Percentiles rank a stretch among this genome's conserved stretches.
Evolutionary conservation across 1,140 invertebrate species (phyloP).

Genomic region (Camponotus floridanus): DNA sequence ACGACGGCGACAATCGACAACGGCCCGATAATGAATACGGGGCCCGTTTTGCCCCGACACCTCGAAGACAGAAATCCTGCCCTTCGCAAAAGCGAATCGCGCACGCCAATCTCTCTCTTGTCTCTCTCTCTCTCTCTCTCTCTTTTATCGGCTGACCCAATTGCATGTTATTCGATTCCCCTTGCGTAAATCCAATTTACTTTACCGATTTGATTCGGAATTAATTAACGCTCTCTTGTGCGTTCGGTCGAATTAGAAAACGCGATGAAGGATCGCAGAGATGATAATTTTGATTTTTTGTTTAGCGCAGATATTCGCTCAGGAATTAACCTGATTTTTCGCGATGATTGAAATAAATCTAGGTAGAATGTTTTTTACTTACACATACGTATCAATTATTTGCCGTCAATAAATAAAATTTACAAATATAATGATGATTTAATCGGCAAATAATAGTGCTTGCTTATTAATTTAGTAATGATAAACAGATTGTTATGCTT

Average conservation of each 20-base stretch:
- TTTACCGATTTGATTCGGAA: slow-evolving; percentile 28
- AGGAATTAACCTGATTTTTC: slow-evolving; percentile 9
- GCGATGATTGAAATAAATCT: not conserved
- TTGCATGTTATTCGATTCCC: slow-evolving; percentile 45
- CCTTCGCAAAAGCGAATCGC: slow-evolving; percentile 23
- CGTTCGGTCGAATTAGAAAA: slow-evolving; percentile 17
- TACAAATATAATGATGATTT: not conserved
- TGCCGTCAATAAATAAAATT: not conserved
- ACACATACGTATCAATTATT: not conserved
- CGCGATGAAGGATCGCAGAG: not conserved
- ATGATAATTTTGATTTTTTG: too few species aligned
- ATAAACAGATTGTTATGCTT: not conserved
- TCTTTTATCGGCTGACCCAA: slow-evolving; percentile 43
- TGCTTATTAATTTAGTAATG: not conserved
- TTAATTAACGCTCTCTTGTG: slow-evolving; percentile 29
- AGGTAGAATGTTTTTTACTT: not conserved
- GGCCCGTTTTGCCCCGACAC: not conserved
- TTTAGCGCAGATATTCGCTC: not conserved
- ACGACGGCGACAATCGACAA: slow-evolving; percentile 36
- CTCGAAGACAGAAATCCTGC: slow-evolving; percentile 24
- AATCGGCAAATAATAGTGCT: not conserved
- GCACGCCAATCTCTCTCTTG: slow-evolving; percentile 38
- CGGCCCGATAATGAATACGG: slow-evolving; percentile 57
- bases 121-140: not conserved
- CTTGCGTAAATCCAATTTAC: slow-evolving; percentile 59